Evolutionary conservation across 2,113 vertebrate species (phyloP), one percentile per base, ranked within the genome.

Genomic region (Pyrgilauda ruficollis): DNA sequence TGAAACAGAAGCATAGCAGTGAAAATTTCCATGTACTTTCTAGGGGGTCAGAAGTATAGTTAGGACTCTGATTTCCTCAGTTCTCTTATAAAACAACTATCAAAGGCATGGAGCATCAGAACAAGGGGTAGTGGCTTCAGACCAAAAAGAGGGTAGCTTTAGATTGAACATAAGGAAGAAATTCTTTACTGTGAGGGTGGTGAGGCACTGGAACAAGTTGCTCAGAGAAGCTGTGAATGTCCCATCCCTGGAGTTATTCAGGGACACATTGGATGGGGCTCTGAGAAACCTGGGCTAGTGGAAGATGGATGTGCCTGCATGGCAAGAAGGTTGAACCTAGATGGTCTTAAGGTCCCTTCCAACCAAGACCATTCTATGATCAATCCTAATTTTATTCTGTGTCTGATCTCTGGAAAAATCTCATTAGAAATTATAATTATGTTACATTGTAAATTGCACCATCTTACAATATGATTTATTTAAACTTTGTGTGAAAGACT

Each of bases 401-500:
- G 33, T 13, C 46, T 74, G 22, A 91, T 67, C 86, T 90, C 50
- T 72, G 76, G 64, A 85, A 89, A 94, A 87, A 72, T 82, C 49
- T 81, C 58, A 61, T 26, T 70, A 75, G 33, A 86, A 91, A 92
- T 39, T 9, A 67, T 15, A 89, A 82, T n/a, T 63, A 75, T 4
- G 20, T 68, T 75, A 72, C 44, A 67, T 31, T 66, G 47, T 50
- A 89, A 84, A 81, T 72, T 49, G 56, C 43, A 79, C n/a, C 53
- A 78, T 53, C 35, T 81, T 75, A 92, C 31, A 87, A 73, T n/a
- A 93, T 26, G 31, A 52, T 64, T 70, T 73, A 96, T 90, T 79
- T 89, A 92, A 90, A 82, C 63, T 73, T 53, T 44, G 11, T 75
- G 83, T 93, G 80, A 92, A 95, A 83, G 84, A 86, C 75, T 86